Conservation (phyloP, 2,113 vertebrate species). For the Tragelaphus buxtoni region DNA sequence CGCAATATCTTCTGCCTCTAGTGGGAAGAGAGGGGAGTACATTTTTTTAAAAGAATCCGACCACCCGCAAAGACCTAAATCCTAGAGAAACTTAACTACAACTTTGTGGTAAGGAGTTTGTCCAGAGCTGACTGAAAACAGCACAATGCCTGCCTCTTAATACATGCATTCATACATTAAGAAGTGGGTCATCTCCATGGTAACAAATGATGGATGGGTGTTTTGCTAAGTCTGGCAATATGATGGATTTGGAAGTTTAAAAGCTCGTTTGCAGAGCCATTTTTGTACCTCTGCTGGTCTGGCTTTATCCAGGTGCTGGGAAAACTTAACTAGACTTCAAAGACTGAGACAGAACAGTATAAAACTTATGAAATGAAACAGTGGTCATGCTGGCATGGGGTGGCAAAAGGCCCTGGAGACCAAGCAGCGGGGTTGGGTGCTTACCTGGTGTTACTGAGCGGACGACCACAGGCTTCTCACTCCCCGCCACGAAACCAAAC, state of each 20-base stretch:
- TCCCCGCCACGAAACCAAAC: slow-evolving; percentile 98
- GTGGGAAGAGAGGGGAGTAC: not conserved
- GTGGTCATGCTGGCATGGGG: not conserved
- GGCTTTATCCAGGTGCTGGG: not conserved
- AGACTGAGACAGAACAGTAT: not conserved
- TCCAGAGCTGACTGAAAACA: not conserved
- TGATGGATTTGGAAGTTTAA: not conserved
- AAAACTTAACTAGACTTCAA: not conserved
- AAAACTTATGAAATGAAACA: not conserved
- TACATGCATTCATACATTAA: not conserved
- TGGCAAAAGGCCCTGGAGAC: not conserved
- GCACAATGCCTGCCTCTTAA: not conserved
- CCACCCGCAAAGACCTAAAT: not conserved
- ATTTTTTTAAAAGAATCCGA: not conserved
- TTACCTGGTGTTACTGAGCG: slow-evolving; percentile 98
- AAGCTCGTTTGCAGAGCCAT: not conserved
- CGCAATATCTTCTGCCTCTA: not conserved
- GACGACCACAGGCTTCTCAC: slow-evolving; percentile 98
- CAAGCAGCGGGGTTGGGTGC: not conserved
- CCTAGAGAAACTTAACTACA: not conserved
- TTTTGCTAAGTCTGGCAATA: not conserved
- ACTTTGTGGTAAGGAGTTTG: not conserved
- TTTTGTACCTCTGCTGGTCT: not conserved
- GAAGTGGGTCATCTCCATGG: not conserved
- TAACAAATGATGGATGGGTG: not conserved